Conservation (phyloP, 2,888 invertebrate genomes). For the Cataglyphis altisquamis region DNA sequence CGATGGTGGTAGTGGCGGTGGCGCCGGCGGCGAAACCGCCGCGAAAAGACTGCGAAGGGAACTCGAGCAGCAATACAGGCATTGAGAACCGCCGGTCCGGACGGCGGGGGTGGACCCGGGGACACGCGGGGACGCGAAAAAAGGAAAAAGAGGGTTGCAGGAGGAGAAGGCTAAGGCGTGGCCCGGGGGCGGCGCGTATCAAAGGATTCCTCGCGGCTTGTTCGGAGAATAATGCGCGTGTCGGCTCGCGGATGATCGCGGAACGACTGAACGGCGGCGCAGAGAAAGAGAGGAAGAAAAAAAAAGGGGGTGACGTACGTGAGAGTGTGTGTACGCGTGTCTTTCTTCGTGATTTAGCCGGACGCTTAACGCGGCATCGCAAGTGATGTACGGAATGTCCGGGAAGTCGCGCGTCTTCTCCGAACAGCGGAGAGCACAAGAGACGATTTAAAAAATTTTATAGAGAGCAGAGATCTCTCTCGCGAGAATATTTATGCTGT, state of each 20-base stretch:
- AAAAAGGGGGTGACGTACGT: background rate
- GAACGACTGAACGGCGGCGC: constrained; percentile 39
- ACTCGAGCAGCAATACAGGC: constrained; percentile 87
- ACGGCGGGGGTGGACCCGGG: constrained; percentile 36
- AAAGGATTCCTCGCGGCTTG: constrained; percentile 48
- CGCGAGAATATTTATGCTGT: constrained; percentile 15
- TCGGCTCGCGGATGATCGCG: constrained; percentile 49
- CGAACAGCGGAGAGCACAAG: background rate
- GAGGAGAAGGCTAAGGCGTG: constrained; percentile 56
- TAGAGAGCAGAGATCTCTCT: background rate
- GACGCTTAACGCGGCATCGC: constrained; percentile 49
- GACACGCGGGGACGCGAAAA: constrained; percentile 47
- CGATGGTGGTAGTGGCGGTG: constrained; percentile 90
- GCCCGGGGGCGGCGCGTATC: constrained; percentile 54
- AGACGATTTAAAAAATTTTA: constrained; percentile 12
- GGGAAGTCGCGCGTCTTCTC: constrained; percentile 22
- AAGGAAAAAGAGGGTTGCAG: constrained; percentile 46
- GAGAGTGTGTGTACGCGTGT: constrained; percentile 25
- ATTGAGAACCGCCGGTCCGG: constrained; percentile 73
- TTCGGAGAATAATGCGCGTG: constrained; percentile 50
- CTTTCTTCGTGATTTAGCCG: constrained; percentile 52
- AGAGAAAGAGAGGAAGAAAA: background rate
- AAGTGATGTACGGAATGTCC: constrained; percentile 38
- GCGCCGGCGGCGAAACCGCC: constrained; percentile 89
- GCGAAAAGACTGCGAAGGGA: constrained; percentile 91